Evolutionary conservation across 2,797 vertebrate genomes (phyloP), one percentile per base, ranked within the genome.

Genomic region (Allobates femoralis): DNA sequence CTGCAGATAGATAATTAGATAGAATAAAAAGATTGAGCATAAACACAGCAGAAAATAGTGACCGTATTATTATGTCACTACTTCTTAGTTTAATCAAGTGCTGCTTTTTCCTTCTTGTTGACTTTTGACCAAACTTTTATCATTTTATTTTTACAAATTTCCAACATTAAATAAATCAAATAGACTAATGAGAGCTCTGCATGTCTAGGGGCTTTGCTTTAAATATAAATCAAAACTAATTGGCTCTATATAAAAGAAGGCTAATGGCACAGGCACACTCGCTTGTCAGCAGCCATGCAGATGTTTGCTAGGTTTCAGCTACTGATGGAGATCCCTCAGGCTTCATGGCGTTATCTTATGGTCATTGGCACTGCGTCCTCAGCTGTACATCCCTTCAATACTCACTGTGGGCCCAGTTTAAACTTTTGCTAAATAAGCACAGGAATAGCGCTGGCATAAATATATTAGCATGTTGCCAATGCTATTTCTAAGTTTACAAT

Each of bases 221-320:
- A 81, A 81, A 75, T 86, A 75, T 86, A 75, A 86, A 77, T 86
- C 85, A 86, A 82, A 86, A 66, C 58, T 51, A 81, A 66, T 86
- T 86, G 69, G 66, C 67, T 81, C 67, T 62, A n/a, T 80, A 86
- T 74, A 75, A 86, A 86, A 58, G 41, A 37, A 74, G 41, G 30
- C 78, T 64, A 66, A 81, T 82, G 55, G 79, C 71, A 77, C 23
- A 75, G 51, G 55, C 58, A 51, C 50, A 30, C 50, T 67, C 55
- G 21, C 71, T 76, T 86, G 79, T 67, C 71, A 81, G 37, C 41
- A 64, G 34, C 69, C 69, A 28, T 76, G 79, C 79, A 81, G 85
- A 86, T 86, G 79, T 86, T 86, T 67, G 50, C 50, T 23, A 77
- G 26, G 51, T 41, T 53, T 67, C 69, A 18, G n/a, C 32, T 41